Conservation (phyloP, 2,113 vertebrate genomes). For the Chloropsis cyanopogon region DNA sequence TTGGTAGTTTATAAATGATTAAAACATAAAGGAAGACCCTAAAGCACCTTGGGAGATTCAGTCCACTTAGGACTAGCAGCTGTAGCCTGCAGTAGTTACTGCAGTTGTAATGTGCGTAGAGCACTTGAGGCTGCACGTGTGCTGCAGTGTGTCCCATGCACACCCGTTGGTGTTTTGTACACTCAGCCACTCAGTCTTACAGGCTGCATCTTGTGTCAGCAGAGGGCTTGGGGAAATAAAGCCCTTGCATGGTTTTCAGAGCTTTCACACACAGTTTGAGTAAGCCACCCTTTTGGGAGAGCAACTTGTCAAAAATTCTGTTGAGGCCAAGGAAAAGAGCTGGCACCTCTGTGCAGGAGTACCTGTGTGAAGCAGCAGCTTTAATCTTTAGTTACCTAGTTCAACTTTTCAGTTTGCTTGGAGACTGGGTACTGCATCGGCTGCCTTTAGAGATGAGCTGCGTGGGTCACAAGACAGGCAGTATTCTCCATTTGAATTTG, state of each 20-base stretch:
- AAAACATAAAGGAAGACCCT: neutral
- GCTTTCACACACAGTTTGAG: neutral
- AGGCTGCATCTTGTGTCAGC: neutral
- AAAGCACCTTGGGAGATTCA: neutral
- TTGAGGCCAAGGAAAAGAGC: neutral
- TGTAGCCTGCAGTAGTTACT: neutral
- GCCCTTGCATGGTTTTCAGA: neutral
- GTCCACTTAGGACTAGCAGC: too few relatives aligned
- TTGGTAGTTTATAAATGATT: neutral
- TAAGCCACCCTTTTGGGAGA: neutral
- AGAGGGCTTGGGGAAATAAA: neutral
- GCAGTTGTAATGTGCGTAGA: neutral
- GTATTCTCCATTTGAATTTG: neutral
- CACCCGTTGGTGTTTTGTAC: neutral
- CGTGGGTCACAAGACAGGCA: neutral
- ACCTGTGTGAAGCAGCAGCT: neutral
- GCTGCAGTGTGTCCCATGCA: neutral
- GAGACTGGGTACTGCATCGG: neutral
- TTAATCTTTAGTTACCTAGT: neutral
- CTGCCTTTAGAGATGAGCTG: neutral
- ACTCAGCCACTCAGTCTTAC: accelerated
- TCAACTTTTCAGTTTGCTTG: neutral
- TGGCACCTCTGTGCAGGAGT: too few relatives aligned
- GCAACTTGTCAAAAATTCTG: neutral
- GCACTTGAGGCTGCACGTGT: accelerated